Evolutionary conservation across 2,888 invertebrate genomes (phyloP).

Genomic region (Dryomyza anilis): DNA sequence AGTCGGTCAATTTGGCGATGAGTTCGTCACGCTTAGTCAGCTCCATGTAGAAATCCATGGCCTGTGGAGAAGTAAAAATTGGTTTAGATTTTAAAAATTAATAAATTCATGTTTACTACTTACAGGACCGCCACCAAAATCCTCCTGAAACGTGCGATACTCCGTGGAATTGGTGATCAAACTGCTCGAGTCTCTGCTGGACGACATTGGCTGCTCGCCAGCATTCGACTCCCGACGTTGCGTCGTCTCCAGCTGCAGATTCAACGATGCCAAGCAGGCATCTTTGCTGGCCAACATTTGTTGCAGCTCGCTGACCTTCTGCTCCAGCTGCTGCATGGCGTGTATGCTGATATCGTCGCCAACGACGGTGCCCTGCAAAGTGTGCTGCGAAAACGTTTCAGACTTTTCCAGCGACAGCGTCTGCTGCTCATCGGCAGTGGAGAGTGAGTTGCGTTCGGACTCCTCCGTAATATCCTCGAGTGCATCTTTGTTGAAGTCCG

Average conservation of each 20-base stretch:
- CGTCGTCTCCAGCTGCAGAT: constrained; percentile 51
- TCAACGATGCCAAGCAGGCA: constrained; percentile 52
- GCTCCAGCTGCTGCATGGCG: constrained; percentile 55
- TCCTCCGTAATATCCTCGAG: constrained; percentile 61
- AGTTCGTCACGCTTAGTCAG: constrained; percentile 72
- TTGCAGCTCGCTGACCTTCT: constrained; percentile 54
- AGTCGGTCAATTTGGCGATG: constrained; percentile 74
- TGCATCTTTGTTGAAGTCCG: constrained; percentile 56
- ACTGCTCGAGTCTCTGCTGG: constrained; percentile 57
- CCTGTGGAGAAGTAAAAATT: constrained; percentile 62
- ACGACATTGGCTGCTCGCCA: constrained; percentile 46
- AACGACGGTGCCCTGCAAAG: background rate
- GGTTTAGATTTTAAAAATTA: background rate
- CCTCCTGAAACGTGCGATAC: constrained; percentile 74
- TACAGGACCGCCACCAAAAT: constrained; percentile 73
- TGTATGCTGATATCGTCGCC: constrained; percentile 50
- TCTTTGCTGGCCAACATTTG: constrained; percentile 55
- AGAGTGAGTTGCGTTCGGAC: constrained; percentile 54
- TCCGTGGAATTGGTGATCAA: constrained; percentile 66
- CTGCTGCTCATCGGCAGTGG: constrained; percentile 50
- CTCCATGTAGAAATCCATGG: constrained; percentile 75
- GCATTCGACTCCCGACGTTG: constrained; percentile 44
- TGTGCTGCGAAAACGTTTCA: background rate
- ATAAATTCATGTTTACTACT: constrained; percentile 26
- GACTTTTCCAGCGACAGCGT: constrained; percentile 43